Evolutionary conservation across 2,113 vertebrate genomes (phyloP).

Genomic region (Motacilla alba): DNA sequence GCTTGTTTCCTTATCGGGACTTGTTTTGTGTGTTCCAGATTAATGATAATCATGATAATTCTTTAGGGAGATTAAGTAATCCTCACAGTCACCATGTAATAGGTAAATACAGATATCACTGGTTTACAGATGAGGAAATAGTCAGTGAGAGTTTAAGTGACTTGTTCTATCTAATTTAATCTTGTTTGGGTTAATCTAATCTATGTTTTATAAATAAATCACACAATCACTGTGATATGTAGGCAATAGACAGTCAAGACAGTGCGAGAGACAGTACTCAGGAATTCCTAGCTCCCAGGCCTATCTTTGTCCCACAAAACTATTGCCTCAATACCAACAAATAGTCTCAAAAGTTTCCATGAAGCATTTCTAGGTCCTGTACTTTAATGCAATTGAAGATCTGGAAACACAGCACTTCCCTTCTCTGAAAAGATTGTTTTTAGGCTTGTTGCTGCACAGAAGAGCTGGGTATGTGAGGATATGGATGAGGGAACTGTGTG

Average conservation of each 20-base stretch:
- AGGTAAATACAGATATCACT: slow-evolving; percentile 37
- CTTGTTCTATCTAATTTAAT: slow-evolving; percentile 57
- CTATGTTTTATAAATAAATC: slow-evolving; percentile 62
- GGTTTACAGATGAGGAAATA: slow-evolving; percentile 42
- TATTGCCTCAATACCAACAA: neutral
- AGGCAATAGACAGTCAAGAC: neutral
- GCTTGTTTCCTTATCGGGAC: slow-evolving; percentile 24
- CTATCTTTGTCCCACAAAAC: neutral
- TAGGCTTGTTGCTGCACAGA: neutral
- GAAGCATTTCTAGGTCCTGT: neutral
- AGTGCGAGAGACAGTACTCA: neutral
- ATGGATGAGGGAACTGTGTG: neutral
- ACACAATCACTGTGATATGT: slow-evolving; percentile 34
- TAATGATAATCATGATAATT: slow-evolving; percentile 60
- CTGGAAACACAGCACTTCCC: neutral
- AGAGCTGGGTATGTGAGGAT: neutral
- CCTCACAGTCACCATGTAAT: slow-evolving; percentile 11
- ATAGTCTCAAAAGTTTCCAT: neutral
- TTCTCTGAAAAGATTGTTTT: neutral
- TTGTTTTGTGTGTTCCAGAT: slow-evolving; percentile 45
- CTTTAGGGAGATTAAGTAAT: slow-evolving; percentile 61
- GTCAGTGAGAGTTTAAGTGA: slow-evolving; percentile 51
- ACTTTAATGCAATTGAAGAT: neutral
- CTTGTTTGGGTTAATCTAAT: slow-evolving; percentile 60
- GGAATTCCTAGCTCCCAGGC: slow-evolving; percentile 34